Evolutionary conservation across 1,140 invertebrate genomes (phyloP), one percentile per base, ranked within the genome.

Genomic region (Ganaspis sp.): DNA sequence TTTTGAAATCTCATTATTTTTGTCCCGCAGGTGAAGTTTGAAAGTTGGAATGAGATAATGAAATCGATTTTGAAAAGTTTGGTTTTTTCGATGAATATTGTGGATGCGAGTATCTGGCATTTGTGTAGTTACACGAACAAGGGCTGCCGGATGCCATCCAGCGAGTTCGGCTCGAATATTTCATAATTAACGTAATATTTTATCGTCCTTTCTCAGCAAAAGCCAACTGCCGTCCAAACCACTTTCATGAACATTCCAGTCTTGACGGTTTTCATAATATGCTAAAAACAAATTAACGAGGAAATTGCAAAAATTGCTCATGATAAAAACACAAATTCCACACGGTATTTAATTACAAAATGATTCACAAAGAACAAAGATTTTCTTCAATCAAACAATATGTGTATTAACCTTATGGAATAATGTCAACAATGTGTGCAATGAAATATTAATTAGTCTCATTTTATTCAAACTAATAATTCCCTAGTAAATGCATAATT

Each of bases 171-270:
- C 69, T 74, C 80, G 78, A 75, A 85, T 85, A 86, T 86, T 85
- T 86, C 76, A 85, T 88, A 88, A 88, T 88, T 87, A 88, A 87
- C 84, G 84, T 82, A 84, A 88, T 85, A 86, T 87, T 86, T 88
- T 84, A 86, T 86, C 73, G 70, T 70, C 64, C 37, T 74, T 73
- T 71, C 69, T 70, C 42, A 23, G 78, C 42, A 77, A 77, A 80
- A 70, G 78, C 77, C 72, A 34, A 17, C 71, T 76, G 69, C 77
- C 54, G 34, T n/a, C 21, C 23, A 74, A 86, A 77, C 85, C 77
- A 78, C 78, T 84, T 85, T 85, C 76, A 84, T 84, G 75, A 83
- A 87, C 87, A 87, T 87, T 87, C 85, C 79, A 75, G 79, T 53
- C 78, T 81, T 79, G 77, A 72, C 72, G 58, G 58, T 64, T 64